These are phyloP conservation scores for Eunapius fragilis DNA, from an alignment of 37 sponge, comb jelly and placozoan species.

Conservation along the genomic window DNA sequence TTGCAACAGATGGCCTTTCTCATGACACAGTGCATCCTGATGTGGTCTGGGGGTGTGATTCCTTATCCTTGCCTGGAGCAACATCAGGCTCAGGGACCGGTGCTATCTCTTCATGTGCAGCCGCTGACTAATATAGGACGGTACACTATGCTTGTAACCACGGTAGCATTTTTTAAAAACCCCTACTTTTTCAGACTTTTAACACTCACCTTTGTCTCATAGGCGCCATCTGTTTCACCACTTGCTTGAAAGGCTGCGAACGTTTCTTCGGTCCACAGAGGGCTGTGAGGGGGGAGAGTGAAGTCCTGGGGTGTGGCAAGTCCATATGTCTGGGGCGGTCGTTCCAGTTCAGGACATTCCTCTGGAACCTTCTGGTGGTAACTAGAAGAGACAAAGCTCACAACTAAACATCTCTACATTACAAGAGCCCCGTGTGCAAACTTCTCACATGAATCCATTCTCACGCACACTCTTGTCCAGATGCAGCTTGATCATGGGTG, in stretches of 20 bases:
- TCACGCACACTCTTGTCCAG: conserved; percentile 92
- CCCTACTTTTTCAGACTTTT: too few relatives aligned
- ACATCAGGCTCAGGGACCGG: conserved; percentile 91
- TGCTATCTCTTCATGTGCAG: conserved; percentile 79
- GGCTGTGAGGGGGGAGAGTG: conserved; percentile 85
- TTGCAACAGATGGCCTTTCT: not conserved
- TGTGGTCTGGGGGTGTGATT: conserved; percentile 67
- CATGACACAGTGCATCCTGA: conserved; percentile 81
- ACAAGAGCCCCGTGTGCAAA: not conserved
- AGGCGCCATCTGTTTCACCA: conserved; percentile 42
- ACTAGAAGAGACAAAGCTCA: conserved; percentile 29
- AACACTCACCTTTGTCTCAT: conserved; percentile 58
- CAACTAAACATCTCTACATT: not conserved
- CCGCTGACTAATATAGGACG: conserved; percentile 43
- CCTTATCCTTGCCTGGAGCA: conserved; percentile 68
- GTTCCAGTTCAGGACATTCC: conserved; percentile 79
- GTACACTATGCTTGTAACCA: conserved; percentile 4
- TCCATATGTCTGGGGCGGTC: conserved; percentile 87
- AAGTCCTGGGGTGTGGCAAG: conserved; percentile 93
- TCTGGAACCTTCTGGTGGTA: conserved; percentile 96
- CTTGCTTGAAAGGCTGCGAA: conserved; percentile 76
- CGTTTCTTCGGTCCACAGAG: conserved; percentile 92
- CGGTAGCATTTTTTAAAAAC: not conserved
- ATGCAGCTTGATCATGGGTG: conserved; percentile 79
- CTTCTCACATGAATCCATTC: conserved; percentile 95